Base-by-base conservation (phyloP, 2,113 vertebrate genomes). In the Meleagris gallopavo region DNA sequence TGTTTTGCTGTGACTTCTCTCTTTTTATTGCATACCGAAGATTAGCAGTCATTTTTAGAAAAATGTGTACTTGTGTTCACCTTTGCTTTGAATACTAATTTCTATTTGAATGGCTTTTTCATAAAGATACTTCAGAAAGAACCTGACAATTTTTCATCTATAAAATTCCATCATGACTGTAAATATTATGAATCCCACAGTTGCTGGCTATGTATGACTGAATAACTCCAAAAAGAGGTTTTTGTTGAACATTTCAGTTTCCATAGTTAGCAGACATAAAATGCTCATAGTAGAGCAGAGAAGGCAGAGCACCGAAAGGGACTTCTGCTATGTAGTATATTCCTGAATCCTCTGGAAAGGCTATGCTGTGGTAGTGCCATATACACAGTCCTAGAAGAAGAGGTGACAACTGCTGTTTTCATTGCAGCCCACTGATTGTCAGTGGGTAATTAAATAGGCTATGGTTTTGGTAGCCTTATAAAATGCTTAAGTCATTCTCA, bases 31-130 rank as follows among this genome's bases (percentile, higher is more conserved):
- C 43, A 79, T 32, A 40, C 67, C 32, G 22, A 34, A 88, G 32
- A 78, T 93, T 27, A 95, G 45, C 46, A 34, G 54, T 36, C 25
- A 65, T 34, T 82, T 96, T 73, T 64, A 83, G 71, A 84, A 67
- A 60, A 41, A 45, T 8, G 5, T 52, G 80, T 25, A 24, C n/a
- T 50, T 9, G 24, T 80, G 7, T 89, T 73, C 65, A 21, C 50
- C 30, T 93, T 78, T 74, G 80, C 52, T 16, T 46, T 69, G 41
- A 79, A 21, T 86, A 92, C 64, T 69, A 32, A 76, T 95, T 97
- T 61, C 48, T 83, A 19, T 91, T 80, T 48, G 12, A 89, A 78
- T 91, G 54, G 64, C 30, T 95, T 52, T 94, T 78, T 78, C 10
- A 11, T 72, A 70, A 64, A 43, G 48, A 90, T 73, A 25, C 6